Conservation (phyloP, 2,888 invertebrate genomes). For the Dryobotodes eremita region DNA sequence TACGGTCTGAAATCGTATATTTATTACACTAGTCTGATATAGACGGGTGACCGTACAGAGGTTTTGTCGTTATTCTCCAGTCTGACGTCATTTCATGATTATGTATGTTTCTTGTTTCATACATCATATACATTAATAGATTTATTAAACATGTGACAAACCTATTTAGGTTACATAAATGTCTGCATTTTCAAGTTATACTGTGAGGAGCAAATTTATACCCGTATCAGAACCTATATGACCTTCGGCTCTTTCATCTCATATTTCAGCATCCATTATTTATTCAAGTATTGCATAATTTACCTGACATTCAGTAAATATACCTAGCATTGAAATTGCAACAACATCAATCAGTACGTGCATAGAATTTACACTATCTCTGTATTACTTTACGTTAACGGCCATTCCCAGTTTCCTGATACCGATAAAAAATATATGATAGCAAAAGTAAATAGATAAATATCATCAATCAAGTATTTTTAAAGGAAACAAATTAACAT, state of each 20-base stretch:
- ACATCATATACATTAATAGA: constrained; percentile 1
- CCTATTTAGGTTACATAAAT: background rate
- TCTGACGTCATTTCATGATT: constrained; percentile 56
- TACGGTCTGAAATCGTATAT: constrained; percentile 28
- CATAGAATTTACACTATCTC: background rate
- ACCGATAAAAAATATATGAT: constrained; percentile 16
- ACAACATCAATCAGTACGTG: background rate
- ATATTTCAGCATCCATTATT: background rate
- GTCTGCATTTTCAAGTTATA: background rate
- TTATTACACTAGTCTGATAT: background rate
- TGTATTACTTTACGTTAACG: constrained; percentile 3
- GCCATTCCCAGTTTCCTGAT: constrained; percentile 19
- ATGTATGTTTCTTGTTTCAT: constrained; percentile 35
- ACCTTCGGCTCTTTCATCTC: background rate
- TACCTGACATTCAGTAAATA: background rate
- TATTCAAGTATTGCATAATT: background rate
- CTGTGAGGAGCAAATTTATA: background rate
- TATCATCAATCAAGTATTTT: constrained; percentile 22
- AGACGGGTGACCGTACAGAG: constrained; percentile 25
- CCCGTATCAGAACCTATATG: background rate
- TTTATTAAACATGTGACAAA: background rate
- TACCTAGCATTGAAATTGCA: background rate
- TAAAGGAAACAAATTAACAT: constrained; percentile 4
- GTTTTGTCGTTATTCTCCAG: constrained; percentile 50
- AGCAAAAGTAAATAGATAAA: constrained; percentile 12